These are phyloP conservation scores for Tetheella fluctuosa DNA, from an alignment of 2,888 invertebrate genomes.

Conservation along the genomic window DNA sequence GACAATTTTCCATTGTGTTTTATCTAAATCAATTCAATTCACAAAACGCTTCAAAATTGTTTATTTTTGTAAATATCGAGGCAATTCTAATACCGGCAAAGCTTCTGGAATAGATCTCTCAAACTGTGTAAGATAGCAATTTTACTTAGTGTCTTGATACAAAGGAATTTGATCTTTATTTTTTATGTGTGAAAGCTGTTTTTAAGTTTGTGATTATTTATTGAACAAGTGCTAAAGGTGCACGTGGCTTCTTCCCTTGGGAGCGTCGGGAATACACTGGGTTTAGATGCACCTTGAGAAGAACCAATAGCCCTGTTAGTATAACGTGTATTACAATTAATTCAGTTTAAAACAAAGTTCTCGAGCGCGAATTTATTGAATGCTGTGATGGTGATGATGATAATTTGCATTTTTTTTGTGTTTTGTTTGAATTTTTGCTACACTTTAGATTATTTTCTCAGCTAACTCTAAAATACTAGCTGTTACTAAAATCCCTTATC, in stretches of 20 bases:
- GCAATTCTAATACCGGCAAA: conserved; percentile 75
- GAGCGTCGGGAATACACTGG: conserved; percentile 64
- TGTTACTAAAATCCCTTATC: too few species aligned
- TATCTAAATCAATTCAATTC: conserved; percentile 65
- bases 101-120: conserved; percentile 74
- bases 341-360: conserved; percentile 62
- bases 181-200: conserved; percentile 45
- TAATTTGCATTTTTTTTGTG: background rate
- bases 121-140: conserved; percentile 68
- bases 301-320: conserved; percentile 69
- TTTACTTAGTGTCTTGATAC: conserved; percentile 50
- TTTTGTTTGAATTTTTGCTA: background rate
- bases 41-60: conserved; percentile 68
- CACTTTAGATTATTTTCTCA: too few species aligned
- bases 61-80: conserved; percentile 78
- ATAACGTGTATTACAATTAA: conserved; percentile 74
- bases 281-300: conserved; percentile 76
- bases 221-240: conserved; percentile 74
- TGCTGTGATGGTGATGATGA: background rate
- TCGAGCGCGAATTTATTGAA: conserved; percentile 19
- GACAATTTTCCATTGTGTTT: conserved; percentile 44
- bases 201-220: conserved; percentile 56
- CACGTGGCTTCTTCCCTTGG: conserved; percentile 71
- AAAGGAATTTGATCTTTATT: conserved; percentile 66
- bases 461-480: too few species aligned